A percentile compares a stretch with the other conserved stretches of the same genome.
Conservation (phyloP, 2,113 vertebrate species). For the Cyanistes caeruleus region DNA sequence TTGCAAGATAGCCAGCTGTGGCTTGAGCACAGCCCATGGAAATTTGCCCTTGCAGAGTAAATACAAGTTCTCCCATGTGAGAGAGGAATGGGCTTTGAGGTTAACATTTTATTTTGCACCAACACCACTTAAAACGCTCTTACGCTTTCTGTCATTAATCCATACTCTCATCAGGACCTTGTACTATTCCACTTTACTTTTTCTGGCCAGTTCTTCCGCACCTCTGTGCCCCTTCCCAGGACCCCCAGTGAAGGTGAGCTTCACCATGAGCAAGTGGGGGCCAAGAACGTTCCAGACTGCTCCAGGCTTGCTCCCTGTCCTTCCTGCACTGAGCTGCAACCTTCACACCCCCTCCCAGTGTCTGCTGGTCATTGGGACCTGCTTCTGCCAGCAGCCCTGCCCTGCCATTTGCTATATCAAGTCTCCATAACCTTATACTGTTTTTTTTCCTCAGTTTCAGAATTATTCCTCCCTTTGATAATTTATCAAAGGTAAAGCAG, state of each 20-base stretch:
- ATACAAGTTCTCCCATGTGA: neutral
- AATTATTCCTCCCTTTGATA: neutral
- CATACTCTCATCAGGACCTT: neutral
- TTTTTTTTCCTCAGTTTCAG: neutral
- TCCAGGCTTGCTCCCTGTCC: neutral
- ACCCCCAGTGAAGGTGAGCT: neutral
- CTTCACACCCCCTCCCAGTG: rapidly evolving
- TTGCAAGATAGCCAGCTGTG: neutral
- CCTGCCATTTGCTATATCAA: neutral
- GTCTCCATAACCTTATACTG: neutral
- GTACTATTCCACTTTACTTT: neutral
- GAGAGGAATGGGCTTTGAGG: neutral
- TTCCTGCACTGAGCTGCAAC: neutral
- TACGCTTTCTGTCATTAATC: neutral
- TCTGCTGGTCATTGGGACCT: neutral
- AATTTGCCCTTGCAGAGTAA: neutral
- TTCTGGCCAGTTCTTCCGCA: neutral
- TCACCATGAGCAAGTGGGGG: rapidly evolving
- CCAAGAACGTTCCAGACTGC: neutral
- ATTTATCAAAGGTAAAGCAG: neutral
- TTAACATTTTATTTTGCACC: neutral
- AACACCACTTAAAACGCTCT: neutral
- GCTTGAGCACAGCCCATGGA: neutral
- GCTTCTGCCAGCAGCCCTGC: neutral
- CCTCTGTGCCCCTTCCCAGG: neutral